Conservation (phyloP, 2,888 invertebrate genomes). For the Dromius quadrimaculatus region DNA sequence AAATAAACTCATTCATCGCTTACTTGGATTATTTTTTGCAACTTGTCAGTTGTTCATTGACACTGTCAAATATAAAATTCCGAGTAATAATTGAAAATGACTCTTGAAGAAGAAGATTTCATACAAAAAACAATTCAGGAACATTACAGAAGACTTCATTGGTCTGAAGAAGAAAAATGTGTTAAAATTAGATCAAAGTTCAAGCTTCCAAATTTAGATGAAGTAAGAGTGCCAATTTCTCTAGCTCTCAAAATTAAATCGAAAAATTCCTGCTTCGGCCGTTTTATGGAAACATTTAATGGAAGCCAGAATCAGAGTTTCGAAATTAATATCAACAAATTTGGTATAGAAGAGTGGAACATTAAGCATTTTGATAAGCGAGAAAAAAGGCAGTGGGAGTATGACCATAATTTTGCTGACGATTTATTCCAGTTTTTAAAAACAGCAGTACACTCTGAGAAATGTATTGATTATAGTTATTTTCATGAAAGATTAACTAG, state of each 20-base stretch:
- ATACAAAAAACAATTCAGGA: constrained; percentile 4
- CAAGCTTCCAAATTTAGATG: neutral
- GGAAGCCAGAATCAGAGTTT: constrained; percentile 58
- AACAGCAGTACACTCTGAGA: constrained; percentile 57
- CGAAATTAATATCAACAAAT: constrained; percentile 59
- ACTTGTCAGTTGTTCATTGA: too few species aligned
- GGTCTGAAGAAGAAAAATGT: constrained; percentile 15
- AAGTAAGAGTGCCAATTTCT: constrained; percentile 52
- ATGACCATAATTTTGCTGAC: constrained; percentile 58
- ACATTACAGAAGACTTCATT: constrained; percentile 12
- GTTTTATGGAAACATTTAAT: constrained; percentile 60
- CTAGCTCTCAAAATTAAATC: constrained; percentile 56
- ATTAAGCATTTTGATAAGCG: constrained; percentile 55
- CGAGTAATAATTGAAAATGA: too few species aligned
- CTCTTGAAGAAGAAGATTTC: neutral
- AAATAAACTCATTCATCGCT: too few species aligned
- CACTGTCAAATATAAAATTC: too few species aligned
- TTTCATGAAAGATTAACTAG: constrained; percentile 57
- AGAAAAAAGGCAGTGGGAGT: constrained; percentile 55
- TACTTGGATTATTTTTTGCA: too few species aligned
- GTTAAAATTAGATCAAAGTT: neutral
- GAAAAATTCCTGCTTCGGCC: constrained; percentile 59
- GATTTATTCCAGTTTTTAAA: constrained; percentile 57
- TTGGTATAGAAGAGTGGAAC: constrained; percentile 58
- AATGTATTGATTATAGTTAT: constrained; percentile 58